A percentile compares a stretch with the other conserved stretches of the same genome.
Conservation (phyloP, 2,888 invertebrate genomes). For the Acleris sparsana region DNA sequence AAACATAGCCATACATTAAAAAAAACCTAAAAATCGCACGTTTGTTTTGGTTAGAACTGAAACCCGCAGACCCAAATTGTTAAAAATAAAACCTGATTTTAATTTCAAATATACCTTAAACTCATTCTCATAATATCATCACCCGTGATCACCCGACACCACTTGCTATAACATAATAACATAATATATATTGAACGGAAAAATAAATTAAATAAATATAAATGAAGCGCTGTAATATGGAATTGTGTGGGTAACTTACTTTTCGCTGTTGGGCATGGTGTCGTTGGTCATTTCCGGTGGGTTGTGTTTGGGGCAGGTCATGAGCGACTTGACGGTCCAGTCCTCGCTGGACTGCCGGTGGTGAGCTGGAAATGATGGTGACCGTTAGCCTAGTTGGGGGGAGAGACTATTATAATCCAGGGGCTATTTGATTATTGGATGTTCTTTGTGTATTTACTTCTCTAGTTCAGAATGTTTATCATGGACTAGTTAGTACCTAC, state of each 20-base stretch:
- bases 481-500: no score
- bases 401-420: no score
- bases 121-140: conserved; percentile 91
- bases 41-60: conserved; percentile 39
- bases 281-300: conserved; percentile 61
- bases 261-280: conserved; percentile 74
- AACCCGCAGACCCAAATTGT: conserved; percentile 43
- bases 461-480: no score
- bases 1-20: conserved; percentile 44
- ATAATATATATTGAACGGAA: conserved; percentile 34
- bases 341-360: conserved; percentile 79
- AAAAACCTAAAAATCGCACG: conserved; percentile 38
- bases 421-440: no score
- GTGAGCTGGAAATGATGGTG: conserved; percentile 52
- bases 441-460: no score
- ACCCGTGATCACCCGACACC: conserved; percentile 86
- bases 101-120: conserved; percentile 83
- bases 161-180: conserved; percentile 75
- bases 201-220: conserved; percentile 34
- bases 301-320: conserved; percentile 86
- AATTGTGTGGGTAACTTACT: conserved; percentile 60
- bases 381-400: no score
- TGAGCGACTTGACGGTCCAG: conserved; percentile 89
- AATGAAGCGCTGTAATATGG: conserved; percentile 34
- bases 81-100: conserved; percentile 36